These are phyloP conservation scores for Onychomys arenicola DNA, from an alignment of 2,797 vertebrate genomes.

Conservation along the genomic window DNA sequence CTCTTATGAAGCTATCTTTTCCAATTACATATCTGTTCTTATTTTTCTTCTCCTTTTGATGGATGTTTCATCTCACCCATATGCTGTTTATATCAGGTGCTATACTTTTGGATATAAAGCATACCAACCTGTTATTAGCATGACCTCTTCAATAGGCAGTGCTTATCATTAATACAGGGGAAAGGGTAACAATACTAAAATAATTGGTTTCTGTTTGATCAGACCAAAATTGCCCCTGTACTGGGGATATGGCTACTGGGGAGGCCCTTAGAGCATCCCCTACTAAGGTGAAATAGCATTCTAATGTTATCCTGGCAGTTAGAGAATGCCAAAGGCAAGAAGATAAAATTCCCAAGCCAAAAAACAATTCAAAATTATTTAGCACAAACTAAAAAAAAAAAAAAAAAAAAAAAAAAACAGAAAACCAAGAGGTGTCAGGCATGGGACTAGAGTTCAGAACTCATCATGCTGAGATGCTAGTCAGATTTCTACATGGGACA, in stretches of 20 bases:
- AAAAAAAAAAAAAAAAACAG: not conserved
- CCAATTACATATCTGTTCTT: accelerated
- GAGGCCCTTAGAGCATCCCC: not conserved
- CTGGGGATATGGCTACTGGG: not conserved
- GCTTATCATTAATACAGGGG: not conserved
- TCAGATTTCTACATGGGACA: not conserved
- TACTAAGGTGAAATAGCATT: not conserved
- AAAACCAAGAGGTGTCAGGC: not conserved
- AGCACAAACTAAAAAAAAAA: not conserved
- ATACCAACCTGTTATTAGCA: too few species aligned
- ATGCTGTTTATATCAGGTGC: accelerated
- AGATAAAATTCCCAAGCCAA: not conserved
- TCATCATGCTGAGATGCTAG: too few species aligned
- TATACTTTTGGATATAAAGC: not conserved
- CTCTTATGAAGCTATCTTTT: accelerated
- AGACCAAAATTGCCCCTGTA: not conserved
- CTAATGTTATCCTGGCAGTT: too few species aligned
- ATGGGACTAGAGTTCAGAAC: not conserved
- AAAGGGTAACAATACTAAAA: not conserved
- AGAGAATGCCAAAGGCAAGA: not conserved
- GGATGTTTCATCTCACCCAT: accelerated
- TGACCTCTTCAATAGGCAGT: not conserved
- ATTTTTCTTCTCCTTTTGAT: not conserved
- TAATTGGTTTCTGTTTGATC: not conserved
- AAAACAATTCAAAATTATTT: not conserved